Evolutionary conservation across 2,113 vertebrate species (phyloP), one percentile per base, ranked within the genome.

Genomic region (Sardina pilchardus): DNA sequence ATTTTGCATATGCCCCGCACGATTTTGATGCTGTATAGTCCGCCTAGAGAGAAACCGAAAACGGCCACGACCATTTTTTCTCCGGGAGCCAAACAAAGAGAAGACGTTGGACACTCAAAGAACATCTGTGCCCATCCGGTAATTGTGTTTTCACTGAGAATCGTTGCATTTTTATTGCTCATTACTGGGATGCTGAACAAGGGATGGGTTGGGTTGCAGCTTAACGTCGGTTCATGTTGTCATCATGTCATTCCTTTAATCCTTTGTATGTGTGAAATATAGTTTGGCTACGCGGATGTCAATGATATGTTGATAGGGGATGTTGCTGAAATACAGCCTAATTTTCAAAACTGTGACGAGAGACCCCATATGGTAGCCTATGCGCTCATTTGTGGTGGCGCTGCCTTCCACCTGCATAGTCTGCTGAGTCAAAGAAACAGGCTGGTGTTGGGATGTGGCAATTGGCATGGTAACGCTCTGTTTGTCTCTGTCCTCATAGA

Each of bases 1-100:
- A 88, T 90, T 86, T 91, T 90, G 89, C 86, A 78, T 89, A 86
- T 91, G 87, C n/a, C 83, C 78, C 84, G 85, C 84, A 84, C 89
- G 90, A 87, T 86, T 91, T 91, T 92, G 90, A 84, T 87, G 88
- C 81, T 53, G 86, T 83, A 88, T 85, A 87, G 71, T 9, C 82
- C 83, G 83, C 82, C 50, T 81, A 83, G 88, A 24, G 44, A 83
- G 12, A 71, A 43, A 16, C 71, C 71, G 14, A 78, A 39, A 34
- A 39, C 71, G 71, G 71, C 71, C 30, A 78, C 10, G 71, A 78
- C 34, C 71, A 78, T 30, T 36, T 30, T 78, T 34, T 78, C 30
- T 78, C 14, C 34, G 71, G 34, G 71, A 78, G 71, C 26, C 71
- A 78, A 78, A 78, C 71, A 78, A 78, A 78, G 34, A 78, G 71